A percentile compares a stretch with the other conserved stretches of the same genome.
Conservation (phyloP, 2,113 vertebrate species). For the Tetraodon nigroviridis region DNA sequence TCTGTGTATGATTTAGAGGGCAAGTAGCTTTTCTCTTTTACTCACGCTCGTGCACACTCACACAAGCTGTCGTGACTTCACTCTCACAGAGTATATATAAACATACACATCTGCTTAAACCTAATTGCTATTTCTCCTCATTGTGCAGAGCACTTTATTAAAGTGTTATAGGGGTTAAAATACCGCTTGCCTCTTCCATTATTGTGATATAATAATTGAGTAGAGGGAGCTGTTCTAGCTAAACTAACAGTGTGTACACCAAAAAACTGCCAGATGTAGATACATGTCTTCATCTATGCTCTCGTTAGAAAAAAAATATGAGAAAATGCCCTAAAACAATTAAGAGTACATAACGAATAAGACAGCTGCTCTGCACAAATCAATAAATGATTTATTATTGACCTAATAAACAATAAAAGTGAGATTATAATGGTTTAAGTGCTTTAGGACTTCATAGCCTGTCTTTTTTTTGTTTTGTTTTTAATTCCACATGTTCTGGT, state of each 20-base stretch:
- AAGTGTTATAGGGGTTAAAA: conserved; percentile 25
- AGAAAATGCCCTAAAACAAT: not conserved
- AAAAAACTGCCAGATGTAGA: not conserved
- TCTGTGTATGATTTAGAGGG: conserved; percentile 62
- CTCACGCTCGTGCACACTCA: conserved; percentile 19
- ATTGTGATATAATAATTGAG: not conserved
- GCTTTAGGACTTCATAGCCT: not conserved
- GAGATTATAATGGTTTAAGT: not conserved
- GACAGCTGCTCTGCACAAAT: not conserved
- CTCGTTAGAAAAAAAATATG: not conserved
- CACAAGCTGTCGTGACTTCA: not conserved
- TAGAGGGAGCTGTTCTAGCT: not conserved
- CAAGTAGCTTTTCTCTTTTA: conserved; percentile 35
- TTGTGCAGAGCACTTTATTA: conserved; percentile 24
- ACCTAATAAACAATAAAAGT: no score
- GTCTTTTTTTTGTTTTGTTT: not conserved
- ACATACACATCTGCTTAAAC: conserved; percentile 47
- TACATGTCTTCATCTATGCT: not conserved
- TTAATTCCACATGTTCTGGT: conserved; percentile 15
- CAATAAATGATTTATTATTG: not conserved
- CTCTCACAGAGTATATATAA: conserved; percentile 30
- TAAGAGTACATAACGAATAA: not conserved
- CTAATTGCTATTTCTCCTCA: conserved; percentile 53
- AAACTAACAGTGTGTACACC: not conserved
- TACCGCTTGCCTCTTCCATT: conserved; percentile 11